These are phyloP conservation scores for Spatulosminthurus flaviceps DNA, from an alignment of 2,888 invertebrate genomes.

Conservation along the genomic window DNA sequence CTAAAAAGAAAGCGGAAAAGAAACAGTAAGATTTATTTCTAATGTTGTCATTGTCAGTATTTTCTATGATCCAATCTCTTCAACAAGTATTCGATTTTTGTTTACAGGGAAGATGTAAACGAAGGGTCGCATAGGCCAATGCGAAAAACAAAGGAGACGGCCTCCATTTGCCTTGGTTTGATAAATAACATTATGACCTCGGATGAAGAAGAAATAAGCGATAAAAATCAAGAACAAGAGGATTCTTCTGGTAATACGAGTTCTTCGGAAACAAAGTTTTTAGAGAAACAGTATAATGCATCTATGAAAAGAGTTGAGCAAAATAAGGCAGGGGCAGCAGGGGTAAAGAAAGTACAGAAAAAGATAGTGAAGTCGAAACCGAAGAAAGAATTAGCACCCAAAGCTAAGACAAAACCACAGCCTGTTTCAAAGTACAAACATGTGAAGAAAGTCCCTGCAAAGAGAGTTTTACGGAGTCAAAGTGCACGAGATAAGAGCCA, in stretches of 20 bases:
- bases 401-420: slow-evolving; percentile 18
- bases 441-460: slow-evolving; percentile 31
- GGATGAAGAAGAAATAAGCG: slow-evolving; percentile 72
- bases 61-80: too few species aligned
- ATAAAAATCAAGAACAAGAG: slow-evolving; percentile 63
- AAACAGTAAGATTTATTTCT: slow-evolving; percentile 19
- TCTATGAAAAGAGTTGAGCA: slow-evolving; percentile 57
- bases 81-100: too few species aligned
- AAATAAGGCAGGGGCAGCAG: slow-evolving; percentile 24
- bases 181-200: slow-evolving; percentile 75
- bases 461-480: slow-evolving; percentile 53
- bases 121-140: slow-evolving; percentile 64
- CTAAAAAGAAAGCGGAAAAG: slow-evolving; percentile 69
- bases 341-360: slow-evolving; percentile 21
- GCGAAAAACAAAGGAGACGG: slow-evolving; percentile 79
- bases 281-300: slow-evolving; percentile 62
- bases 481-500: slow-evolving; percentile 43
- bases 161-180: slow-evolving; percentile 78
- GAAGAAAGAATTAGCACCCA: slow-evolving; percentile 20
- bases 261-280: slow-evolving; percentile 61
- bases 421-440: slow-evolving; percentile 2
- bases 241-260: slow-evolving; percentile 57
- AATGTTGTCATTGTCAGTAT: too few species aligned
- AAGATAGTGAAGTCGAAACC: slow-evolving; percentile 23
- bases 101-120: slow-evolving; percentile 41